phyloP scores from a whole-genome alignment of 2,113 vertebrate species.

The Pantherophis guttatus region DNA sequence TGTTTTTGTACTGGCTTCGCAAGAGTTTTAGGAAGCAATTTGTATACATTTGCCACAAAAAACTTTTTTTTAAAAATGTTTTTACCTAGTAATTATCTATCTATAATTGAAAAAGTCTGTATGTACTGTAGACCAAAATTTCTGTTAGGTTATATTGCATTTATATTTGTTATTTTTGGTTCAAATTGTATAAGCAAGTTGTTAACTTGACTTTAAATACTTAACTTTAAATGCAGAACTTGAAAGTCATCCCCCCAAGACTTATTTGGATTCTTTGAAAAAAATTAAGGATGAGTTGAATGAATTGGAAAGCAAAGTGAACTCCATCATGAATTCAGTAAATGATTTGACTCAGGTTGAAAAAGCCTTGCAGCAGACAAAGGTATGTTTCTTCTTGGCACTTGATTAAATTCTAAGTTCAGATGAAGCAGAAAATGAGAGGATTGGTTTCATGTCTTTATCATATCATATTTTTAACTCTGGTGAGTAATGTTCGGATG shows the following conservation, averaged over 20 bases:
- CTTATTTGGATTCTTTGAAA: conserved; percentile 66
- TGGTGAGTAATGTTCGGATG: neutral
- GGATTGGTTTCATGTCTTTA: neutral
- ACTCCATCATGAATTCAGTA: conserved; percentile 57
- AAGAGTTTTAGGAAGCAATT: neutral
- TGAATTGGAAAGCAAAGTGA: conserved; percentile 70
- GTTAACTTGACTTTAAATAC: neutral
- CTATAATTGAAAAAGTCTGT: neutral
- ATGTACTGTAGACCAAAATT: neutral
- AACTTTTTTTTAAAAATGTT: neutral
- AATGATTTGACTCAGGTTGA: conserved; percentile 71
- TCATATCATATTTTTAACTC: neutral
- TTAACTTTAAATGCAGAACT: conserved; percentile 59
- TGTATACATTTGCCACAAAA: neutral
- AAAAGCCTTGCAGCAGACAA: conserved; percentile 72
- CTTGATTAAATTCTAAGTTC: neutral
- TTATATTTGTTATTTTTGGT: neutral
- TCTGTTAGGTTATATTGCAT: neutral
- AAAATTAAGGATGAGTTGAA: conserved; percentile 53
- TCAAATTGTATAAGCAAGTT: neutral
- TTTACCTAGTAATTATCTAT: neutral
- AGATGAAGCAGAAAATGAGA: neutral
- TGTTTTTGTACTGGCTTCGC: neutral
- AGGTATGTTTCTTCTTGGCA: conserved; percentile 56
- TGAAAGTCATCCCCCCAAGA: conserved; percentile 61